phyloP scores from a whole-genome alignment of 2,113 vertebrate species.

The Cervus canadensis region DNA sequence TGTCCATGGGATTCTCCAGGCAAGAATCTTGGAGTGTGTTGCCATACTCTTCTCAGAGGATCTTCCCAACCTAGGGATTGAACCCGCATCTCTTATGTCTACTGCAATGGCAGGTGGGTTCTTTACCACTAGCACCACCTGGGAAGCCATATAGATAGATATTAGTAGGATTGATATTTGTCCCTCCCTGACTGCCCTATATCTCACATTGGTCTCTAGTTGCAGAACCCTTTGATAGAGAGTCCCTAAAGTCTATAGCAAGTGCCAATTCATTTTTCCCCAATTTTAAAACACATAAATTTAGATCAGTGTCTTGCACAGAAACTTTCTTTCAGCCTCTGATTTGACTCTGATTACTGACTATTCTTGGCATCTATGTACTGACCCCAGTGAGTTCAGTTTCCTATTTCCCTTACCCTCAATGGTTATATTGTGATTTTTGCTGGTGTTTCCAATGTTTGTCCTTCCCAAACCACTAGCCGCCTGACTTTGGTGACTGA shows the following conservation, averaged over 20 bases:
- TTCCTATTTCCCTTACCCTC: not conserved
- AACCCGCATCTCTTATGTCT: not conserved
- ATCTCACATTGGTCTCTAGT: not conserved
- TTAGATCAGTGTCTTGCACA: not conserved
- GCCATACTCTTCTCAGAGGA: not conserved
- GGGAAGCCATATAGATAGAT: not conserved
- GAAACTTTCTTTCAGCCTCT: not conserved
- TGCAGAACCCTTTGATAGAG: not conserved
- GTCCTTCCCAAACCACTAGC: not conserved
- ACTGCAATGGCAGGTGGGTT: not conserved
- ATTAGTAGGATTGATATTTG: not conserved
- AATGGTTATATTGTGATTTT: not conserved
- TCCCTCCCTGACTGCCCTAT: not conserved
- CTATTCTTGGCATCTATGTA: not conserved
- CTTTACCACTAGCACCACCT: not conserved
- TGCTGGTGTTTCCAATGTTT: not conserved
- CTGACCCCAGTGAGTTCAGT: not conserved
- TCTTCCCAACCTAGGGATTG: not conserved
- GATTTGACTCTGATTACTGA: not conserved
- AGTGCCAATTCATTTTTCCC: not conserved
- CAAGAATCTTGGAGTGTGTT: not conserved
- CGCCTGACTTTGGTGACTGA: not conserved
- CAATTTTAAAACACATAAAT: not conserved
- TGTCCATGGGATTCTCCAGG: not conserved
- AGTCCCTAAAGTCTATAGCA: not conserved